Evolutionary conservation across 2,888 invertebrate species (phyloP).

Genomic region (Octodonta nipae): DNA sequence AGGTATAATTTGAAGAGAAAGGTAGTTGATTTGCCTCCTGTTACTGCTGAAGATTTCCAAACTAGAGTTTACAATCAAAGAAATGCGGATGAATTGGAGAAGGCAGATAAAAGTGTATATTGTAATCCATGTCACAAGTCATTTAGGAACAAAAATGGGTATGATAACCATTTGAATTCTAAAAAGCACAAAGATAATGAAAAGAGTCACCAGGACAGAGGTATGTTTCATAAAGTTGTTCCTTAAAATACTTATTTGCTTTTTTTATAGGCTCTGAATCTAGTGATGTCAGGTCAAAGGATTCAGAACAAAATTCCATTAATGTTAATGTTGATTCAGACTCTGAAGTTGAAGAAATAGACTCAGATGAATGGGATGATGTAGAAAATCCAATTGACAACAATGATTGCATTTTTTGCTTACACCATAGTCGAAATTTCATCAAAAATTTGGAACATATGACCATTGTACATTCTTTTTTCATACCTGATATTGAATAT

Average conservation of each 20-base stretch:
- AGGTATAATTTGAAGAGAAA: constrained; percentile 84
- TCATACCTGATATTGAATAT: constrained; percentile 87
- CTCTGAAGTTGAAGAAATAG: constrained; percentile 46
- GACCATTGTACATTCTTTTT: constrained; percentile 84
- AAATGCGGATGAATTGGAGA: constrained; percentile 37
- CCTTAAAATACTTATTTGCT: no score
- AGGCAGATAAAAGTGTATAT: constrained; percentile 39
- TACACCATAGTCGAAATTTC: constrained; percentile 58
- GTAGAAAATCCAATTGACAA: constrained; percentile 60
- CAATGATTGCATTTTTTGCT: constrained; percentile 82
- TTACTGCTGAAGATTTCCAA: constrained; percentile 76
- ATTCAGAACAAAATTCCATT: no score
- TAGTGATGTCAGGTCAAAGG: no score
- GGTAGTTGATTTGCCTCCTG: constrained; percentile 74
- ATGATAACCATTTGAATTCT: constrained; percentile 78
- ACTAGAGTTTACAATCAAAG: constrained; percentile 58
- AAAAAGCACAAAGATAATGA: constrained; percentile 68
- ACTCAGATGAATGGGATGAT: constrained; percentile 72
- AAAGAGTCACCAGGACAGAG: constrained; percentile 10
- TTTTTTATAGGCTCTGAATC: no score
- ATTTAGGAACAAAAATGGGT: constrained; percentile 73
- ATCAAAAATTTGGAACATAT: constrained; percentile 84
- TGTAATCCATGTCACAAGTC: constrained; percentile 72
- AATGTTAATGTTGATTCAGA: constrained; percentile 34
- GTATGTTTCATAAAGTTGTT: neutral